Base-by-base conservation (phyloP, 2,113 vertebrate genomes). In the Lepus timidus region DNA sequence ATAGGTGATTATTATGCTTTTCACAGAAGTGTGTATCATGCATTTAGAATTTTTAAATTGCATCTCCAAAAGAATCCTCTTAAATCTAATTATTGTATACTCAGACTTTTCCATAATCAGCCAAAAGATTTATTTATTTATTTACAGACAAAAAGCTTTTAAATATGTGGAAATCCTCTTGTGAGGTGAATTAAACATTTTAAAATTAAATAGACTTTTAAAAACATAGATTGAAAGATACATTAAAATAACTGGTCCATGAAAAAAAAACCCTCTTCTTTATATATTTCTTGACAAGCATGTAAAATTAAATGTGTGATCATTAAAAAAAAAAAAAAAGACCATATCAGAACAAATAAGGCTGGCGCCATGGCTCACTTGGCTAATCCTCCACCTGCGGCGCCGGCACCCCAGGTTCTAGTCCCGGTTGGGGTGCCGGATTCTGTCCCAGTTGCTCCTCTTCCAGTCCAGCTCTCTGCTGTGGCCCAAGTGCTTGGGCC, bases 1-100 rank as follows among this genome's bases (percentile, higher is more conserved):
- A 96, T 96, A 97, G 96, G 96, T 97, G 97, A 97, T 97, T 96
- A 97, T 97, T 97, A 97, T 97, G 97, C 96, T 96, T 97, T 97
- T 95, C 96, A 97, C 93, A 97, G 92, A 96, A 97, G 95, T 97
- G 90, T 96, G 94, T 83, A 97, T 97, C 95, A 96, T 89, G 97
- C 93, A 97, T 97, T 97, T 96, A 88, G 93, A 97, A 97, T 97
- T 97, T 96, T 95, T 92, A 97, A 97, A 97, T 96, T 95, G 95
- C 92, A 39, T 85, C 96, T 97, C 95, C 67, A 94, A 97, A 95
- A 97, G 96, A 97, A 96, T 96, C 95, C 95, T 97, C 97, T 97
- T 93, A 97, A 95, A 97, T 96, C 94, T 96, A 97, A 97, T 97
- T 97, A 96, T 97, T 97, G 49, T 96, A 97, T 97, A 95, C 95